Percentiles rank a stretch among this genome's conserved stretches.
phyloP scores from a whole-genome alignment of 2,888 invertebrate genomes.

The Oxycera nigricornis region DNA sequence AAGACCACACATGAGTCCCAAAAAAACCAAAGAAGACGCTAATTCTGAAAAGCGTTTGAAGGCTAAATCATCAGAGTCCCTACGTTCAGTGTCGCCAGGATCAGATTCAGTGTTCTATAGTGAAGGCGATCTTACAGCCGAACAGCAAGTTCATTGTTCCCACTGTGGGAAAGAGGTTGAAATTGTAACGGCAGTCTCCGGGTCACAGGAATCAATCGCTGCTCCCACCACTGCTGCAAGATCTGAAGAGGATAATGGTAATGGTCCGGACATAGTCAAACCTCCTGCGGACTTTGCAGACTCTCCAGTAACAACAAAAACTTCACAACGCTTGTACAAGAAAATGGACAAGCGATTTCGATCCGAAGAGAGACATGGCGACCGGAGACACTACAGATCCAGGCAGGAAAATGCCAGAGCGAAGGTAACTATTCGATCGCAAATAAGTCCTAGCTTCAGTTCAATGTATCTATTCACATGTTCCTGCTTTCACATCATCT shows the following conservation, averaged over 20 bases:
- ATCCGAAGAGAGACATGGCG: slow-evolving; percentile 75
- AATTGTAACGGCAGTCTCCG: slow-evolving; percentile 64
- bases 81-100: slow-evolving; percentile 88
- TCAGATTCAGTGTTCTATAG: slow-evolving; percentile 91
- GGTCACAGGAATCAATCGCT: slow-evolving; percentile 61
- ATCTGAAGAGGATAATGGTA: slow-evolving; percentile 63
- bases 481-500: slow-evolving; percentile 14
- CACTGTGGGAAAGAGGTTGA: slow-evolving; percentile 85
- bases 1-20: slow-evolving; percentile 59
- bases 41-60: slow-evolving; percentile 70
- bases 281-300: slow-evolving; percentile 90
- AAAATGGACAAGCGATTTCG: slow-evolving; percentile 80
- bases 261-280: slow-evolving; percentile 75
- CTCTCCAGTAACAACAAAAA: slow-evolving; percentile 72
- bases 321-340: slow-evolving; percentile 70
- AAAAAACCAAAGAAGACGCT: slow-evolving; percentile 41
- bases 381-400: slow-evolving; percentile 70
- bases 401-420: slow-evolving; percentile 77
- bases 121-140: slow-evolving; percentile 69
- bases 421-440: slow-evolving; percentile 65
- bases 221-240: slow-evolving; percentile 55
- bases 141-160: slow-evolving; percentile 73
- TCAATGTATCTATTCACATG: slow-evolving; percentile 1
- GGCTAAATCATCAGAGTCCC: slow-evolving; percentile 84
- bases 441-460: slow-evolving; percentile 2